Conservation (phyloP, 2,797 vertebrate species). For the Onychomys arenicola region DNA sequence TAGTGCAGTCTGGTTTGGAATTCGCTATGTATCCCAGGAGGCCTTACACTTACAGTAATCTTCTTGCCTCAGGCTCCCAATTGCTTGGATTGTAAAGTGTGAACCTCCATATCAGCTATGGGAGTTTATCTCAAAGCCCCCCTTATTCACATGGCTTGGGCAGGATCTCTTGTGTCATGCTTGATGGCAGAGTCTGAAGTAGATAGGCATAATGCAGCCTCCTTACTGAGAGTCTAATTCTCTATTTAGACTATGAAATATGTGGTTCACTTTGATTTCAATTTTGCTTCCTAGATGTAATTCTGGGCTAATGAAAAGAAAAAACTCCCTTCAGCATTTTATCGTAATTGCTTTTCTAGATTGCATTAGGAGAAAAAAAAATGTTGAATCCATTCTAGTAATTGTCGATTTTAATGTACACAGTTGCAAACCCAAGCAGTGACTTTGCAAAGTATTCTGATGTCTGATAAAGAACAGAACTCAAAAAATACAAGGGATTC, state of each 20-base stretch:
- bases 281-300: background rate
- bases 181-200: background rate
- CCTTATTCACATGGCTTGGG: background rate
- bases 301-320: slow-evolving; percentile 11
- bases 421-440: background rate
- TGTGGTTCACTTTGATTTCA: background rate
- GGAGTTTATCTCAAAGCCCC: background rate
- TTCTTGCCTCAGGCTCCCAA: too few species aligned
- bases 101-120: background rate
- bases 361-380: background rate
- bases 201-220: background rate
- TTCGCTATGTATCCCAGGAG: too few species aligned
- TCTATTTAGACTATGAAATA: background rate
- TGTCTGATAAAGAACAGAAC: background rate
- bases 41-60: background rate
- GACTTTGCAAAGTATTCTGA: background rate
- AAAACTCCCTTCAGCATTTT: background rate
- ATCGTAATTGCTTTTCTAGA: background rate
- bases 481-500: background rate
- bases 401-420: background rate
- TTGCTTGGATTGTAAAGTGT: too few species aligned
- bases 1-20: too few species aligned
- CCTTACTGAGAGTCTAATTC: background rate
- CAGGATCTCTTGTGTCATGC: background rate
- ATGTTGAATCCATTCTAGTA: background rate